Conservation (phyloP, 2,888 invertebrate species). For the Taphrorychus bicolor region DNA sequence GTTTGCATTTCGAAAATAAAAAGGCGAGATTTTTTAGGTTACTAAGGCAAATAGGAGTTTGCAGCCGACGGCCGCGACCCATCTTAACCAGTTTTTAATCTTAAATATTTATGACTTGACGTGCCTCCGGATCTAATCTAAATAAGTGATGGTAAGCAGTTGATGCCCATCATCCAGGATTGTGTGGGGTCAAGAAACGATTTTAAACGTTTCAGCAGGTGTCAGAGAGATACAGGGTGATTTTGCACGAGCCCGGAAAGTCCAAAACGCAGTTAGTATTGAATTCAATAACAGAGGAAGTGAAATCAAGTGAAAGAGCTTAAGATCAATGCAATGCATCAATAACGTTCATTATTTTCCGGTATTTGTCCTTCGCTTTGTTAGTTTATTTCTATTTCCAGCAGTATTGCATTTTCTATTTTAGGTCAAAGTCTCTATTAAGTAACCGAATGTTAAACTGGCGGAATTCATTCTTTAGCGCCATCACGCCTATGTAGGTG, state of each 20-base stretch:
- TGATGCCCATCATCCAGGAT: background rate
- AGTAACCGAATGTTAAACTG: constrained; percentile 23
- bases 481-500: constrained; percentile 18
- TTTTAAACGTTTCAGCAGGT: background rate
- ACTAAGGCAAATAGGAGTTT: constrained; percentile 36
- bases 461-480: constrained; percentile 27
- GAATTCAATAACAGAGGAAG: constrained; percentile 21
- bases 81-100: constrained; percentile 33
- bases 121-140: constrained; percentile 25
- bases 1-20: constrained; percentile 26
- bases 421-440: constrained; percentile 34
- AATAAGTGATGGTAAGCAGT: constrained; percentile 2
- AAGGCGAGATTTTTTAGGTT: constrained; percentile 33
- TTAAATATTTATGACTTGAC: constrained; percentile 35
- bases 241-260: background rate
- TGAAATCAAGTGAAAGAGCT: constrained; percentile 19
- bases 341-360: constrained; percentile 25
- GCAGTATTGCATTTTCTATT: constrained; percentile 28
- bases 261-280: no score
- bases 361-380: constrained; percentile 28
- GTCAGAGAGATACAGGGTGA: background rate
- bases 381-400: constrained; percentile 28
- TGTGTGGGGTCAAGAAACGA: background rate
- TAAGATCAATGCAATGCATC: constrained; percentile 19
- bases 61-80: constrained; percentile 18